A percentile compares a stretch with the other conserved stretches of the same genome.
Conservation (phyloP, 2,888 invertebrate species). For the Callyntrura guangdongensis region DNA sequence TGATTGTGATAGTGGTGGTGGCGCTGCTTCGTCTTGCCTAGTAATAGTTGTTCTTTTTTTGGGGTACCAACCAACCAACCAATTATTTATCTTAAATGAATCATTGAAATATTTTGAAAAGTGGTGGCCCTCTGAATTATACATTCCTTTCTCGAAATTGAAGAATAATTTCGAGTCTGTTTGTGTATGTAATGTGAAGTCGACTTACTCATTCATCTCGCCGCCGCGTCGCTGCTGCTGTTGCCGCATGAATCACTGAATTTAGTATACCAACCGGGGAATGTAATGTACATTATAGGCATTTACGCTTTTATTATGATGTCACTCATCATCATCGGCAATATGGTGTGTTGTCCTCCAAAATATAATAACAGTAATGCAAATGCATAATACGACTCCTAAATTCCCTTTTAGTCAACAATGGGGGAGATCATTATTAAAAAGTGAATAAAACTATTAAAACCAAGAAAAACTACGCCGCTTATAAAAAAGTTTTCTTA, state of each 20-base stretch:
- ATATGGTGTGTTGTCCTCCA: slow-evolving; percentile 59
- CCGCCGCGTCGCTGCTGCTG: background rate
- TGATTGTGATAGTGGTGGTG: background rate
- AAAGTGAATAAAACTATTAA: slow-evolving; percentile 47
- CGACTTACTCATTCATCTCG: slow-evolving; percentile 40
- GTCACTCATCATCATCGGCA: slow-evolving; percentile 62
- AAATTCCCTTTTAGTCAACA: slow-evolving; percentile 65
- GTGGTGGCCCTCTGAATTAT: slow-evolving; percentile 35
- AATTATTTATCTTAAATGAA: slow-evolving; percentile 53
- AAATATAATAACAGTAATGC: slow-evolving; percentile 22
- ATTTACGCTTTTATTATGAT: slow-evolving; percentile 68
- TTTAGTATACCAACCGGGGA: background rate
- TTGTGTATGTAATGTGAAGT: slow-evolving; percentile 10
- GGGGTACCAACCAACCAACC: slow-evolving; percentile 45
- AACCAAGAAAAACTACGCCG: slow-evolving; percentile 37
- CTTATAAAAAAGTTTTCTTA: background rate
- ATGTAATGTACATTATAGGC: background rate
- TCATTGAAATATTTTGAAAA: slow-evolving; percentile 54
- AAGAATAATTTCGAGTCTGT: slow-evolving; percentile 43
- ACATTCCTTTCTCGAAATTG: slow-evolving; percentile 45
- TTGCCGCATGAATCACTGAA: slow-evolving; percentile 64
- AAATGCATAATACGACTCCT: background rate
- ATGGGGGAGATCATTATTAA: slow-evolving; percentile 68
- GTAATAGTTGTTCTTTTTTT: slow-evolving; percentile 24
- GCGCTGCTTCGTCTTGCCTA: background rate